Base-by-base conservation (phyloP, 2,888 invertebrate species). In the Drosophila anomalipes region DNA sequence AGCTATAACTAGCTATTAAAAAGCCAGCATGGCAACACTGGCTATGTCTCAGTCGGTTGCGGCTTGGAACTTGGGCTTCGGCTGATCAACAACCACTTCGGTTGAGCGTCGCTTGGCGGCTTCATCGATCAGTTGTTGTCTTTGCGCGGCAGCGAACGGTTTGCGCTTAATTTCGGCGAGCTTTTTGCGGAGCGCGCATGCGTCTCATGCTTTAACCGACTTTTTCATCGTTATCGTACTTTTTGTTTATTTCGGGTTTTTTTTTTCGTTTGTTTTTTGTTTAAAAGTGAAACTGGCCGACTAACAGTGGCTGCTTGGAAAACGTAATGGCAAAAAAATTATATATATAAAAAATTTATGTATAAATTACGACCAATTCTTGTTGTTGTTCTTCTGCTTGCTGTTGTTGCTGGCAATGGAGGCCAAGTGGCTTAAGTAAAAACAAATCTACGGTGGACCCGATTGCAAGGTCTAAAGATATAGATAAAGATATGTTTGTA, bases 51-150 rank as follows among this genome's bases (percentile, higher is more conserved):
- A 51, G 73, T 53, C 67, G 68, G 22, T 63, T 65, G 33, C 28
- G 44, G 52, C 72, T 65, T 49, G 22, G 14, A 59, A 52, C 71
- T 54, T 70, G 57, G 69, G 60, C 53, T 44, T n/a, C 39, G 57
- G 39, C 39, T 28, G 56, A 37, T 37, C 54, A 39, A 28, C 56
- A 56, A 56, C 56, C 28, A 54, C 71, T 49, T 70, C 59, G 67
- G 49, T 49, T 52, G 14, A 22, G 33, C 65, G 39, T 52, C 59
- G 61, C 67, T 71, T 73, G 70, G 70, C 56, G 44, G 59, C 79
- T 68, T 73, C 77, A 82, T 87, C 84, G 79, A 84, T 90, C 87
- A 90, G 91, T 90, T 85, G 87, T 79, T 84, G 76, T 66, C 83
- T 83, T 71, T 77, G 77, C 77, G 85, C 87, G 81, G 76, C 85